These are phyloP conservation scores for Volucella inflata DNA, from an alignment of 2,888 invertebrate species.

Conservation along the genomic window DNA sequence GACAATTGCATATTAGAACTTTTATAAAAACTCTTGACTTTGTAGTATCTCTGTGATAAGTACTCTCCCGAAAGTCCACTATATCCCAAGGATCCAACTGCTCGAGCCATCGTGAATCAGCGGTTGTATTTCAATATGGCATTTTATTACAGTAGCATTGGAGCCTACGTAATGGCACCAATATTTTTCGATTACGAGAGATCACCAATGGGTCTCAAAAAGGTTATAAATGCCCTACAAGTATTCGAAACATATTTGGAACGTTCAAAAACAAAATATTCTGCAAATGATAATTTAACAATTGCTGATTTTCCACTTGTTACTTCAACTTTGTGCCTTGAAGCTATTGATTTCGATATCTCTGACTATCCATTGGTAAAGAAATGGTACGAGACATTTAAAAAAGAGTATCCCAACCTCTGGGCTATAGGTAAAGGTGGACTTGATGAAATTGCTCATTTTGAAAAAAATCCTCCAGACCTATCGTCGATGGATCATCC, in stretches of 20 bases:
- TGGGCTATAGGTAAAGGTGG: conserved; percentile 89
- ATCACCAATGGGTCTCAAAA: conserved; percentile 88
- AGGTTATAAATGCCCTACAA: conserved; percentile 87
- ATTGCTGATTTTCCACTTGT: conserved; percentile 91
- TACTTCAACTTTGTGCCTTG: conserved; percentile 89
- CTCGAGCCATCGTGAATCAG: conserved; percentile 91
- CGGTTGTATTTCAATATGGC: conserved; percentile 91
- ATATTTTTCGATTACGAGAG: conserved; percentile 91
- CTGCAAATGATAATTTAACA: conserved; percentile 88
- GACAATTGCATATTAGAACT: not conserved
- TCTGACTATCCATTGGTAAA: conserved; percentile 85
- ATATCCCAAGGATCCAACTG: conserved; percentile 89
- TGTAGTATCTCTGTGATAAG: conserved; percentile 91
- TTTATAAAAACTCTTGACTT: conserved; percentile 53
- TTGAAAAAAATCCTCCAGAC: conserved; percentile 90
- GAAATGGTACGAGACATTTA: conserved; percentile 90
- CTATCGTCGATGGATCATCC: conserved; percentile 89
- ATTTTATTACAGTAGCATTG: conserved; percentile 89
- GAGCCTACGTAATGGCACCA: conserved; percentile 86
- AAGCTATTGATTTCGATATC: conserved; percentile 88
- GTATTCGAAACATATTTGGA: conserved; percentile 88
- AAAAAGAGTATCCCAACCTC: conserved; percentile 87
- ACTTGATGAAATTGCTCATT: conserved; percentile 88
- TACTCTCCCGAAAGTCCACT: conserved; percentile 87
- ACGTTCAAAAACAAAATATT: conserved; percentile 86